Evolutionary conservation across 2,888 invertebrate genomes (phyloP).

Genomic region (Chelonus formosanus): DNA sequence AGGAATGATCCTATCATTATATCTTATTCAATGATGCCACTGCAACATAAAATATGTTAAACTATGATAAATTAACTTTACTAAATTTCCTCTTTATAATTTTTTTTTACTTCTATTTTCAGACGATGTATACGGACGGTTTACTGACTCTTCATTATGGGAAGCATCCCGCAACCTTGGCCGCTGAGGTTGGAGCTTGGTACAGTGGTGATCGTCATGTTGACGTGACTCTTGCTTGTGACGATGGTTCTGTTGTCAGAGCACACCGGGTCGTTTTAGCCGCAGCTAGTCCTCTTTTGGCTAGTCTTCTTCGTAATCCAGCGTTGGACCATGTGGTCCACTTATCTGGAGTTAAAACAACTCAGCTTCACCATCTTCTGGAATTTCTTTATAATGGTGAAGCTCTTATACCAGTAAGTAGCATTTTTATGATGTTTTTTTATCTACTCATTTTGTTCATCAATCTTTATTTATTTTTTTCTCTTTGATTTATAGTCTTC

Average conservation of each 20-base stretch:
- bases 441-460: neutral
- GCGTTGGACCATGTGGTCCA: slow-evolving; percentile 73
- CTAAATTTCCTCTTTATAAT: neutral
- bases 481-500: slow-evolving; percentile 70
- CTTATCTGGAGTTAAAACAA: slow-evolving; percentile 83
- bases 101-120: slow-evolving; percentile 39
- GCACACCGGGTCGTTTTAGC: slow-evolving; percentile 88
- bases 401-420: slow-evolving; percentile 78
- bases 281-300: slow-evolving; percentile 85
- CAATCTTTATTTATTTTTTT: neutral
- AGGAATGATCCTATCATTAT: neutral
- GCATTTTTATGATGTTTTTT: neutral
- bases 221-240: slow-evolving; percentile 86
- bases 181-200: slow-evolving; percentile 89
- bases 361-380: slow-evolving; percentile 82
- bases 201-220: slow-evolving; percentile 87
- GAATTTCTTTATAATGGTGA: slow-evolving; percentile 88
- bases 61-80: too few species aligned
- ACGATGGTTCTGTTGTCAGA: slow-evolving; percentile 81
- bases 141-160: slow-evolving; percentile 91
- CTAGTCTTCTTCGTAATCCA: slow-evolving; percentile 68
- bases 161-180: slow-evolving; percentile 92
- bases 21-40: slow-evolving; percentile 1
- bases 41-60: slow-evolving; percentile 1
- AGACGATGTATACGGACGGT: slow-evolving; percentile 69